Evolutionary conservation across 2,797 vertebrate species (phyloP).

Genomic region (Pantherophis vulpinus): DNA sequence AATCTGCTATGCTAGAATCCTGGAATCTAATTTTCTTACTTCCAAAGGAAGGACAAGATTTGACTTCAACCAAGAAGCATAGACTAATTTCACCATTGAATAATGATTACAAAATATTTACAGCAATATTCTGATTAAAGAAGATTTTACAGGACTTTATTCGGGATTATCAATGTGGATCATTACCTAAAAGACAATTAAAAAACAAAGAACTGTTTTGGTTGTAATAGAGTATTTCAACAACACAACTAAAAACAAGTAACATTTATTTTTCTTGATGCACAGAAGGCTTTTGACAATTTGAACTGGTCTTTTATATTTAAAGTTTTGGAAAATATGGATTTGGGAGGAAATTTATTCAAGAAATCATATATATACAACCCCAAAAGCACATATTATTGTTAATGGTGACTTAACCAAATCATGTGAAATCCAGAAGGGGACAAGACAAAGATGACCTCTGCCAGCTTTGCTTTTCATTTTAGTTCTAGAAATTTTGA

Average conservation of each 20-base stretch:
- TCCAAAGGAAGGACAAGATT: background rate
- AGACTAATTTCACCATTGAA: background rate
- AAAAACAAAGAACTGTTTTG: background rate
- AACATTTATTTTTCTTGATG: background rate
- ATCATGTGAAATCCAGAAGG: background rate
- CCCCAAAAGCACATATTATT: background rate
- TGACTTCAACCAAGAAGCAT: background rate
- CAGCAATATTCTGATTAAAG: background rate
- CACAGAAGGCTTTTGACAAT: background rate
- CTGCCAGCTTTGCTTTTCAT: background rate
- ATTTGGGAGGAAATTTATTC: no score
- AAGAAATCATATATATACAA: background rate
- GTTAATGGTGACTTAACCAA: background rate
- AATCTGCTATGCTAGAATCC: background rate
- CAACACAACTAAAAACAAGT: background rate
- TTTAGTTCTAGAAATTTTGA: background rate
- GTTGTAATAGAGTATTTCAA: background rate
- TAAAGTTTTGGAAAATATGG: no score
- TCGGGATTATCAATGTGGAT: background rate
- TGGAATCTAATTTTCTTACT: background rate
- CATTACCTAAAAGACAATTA: background rate
- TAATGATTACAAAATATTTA: background rate
- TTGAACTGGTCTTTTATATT: background rate
- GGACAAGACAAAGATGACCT: background rate
- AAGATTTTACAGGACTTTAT: background rate